Conservation (phyloP, 2,797 vertebrate genomes). For the Megalops cyprinoides region DNA sequence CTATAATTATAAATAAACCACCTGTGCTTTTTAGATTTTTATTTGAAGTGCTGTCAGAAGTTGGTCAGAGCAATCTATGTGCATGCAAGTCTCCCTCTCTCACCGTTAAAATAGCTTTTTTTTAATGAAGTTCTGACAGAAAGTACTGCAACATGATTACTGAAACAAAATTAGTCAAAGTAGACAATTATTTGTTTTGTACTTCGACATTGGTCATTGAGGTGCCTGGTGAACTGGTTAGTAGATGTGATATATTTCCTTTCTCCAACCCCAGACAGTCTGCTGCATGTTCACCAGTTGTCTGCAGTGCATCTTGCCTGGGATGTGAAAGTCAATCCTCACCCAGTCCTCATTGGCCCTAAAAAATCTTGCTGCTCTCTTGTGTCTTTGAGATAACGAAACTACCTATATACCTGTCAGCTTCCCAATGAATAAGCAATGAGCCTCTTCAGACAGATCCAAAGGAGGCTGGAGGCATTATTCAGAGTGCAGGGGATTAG, state of each 20-base stretch:
- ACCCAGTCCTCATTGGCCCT: background rate
- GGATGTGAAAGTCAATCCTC: background rate
- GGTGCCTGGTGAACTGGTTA: background rate
- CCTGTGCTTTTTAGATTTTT: too few relatives aligned
- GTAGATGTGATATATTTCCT: background rate
- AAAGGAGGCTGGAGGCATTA: background rate
- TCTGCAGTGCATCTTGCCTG: background rate
- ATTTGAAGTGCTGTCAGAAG: too few relatives aligned
- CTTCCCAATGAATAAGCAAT: background rate
- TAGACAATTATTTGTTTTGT: background rate
- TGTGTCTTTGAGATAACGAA: background rate
- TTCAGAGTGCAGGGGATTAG: slow-evolving; percentile 1
- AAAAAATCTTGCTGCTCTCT: background rate
- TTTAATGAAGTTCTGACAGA: too few relatives aligned
- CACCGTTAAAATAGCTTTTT: too few relatives aligned
- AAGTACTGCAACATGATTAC: too few relatives aligned
- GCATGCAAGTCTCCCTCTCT: too few relatives aligned
- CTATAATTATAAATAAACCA: too few relatives aligned
- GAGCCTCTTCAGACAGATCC: background rate
- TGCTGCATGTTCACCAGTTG: background rate
- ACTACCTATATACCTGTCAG: background rate
- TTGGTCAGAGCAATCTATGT: too few relatives aligned
- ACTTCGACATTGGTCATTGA: background rate
- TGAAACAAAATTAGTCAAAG: too few relatives aligned
- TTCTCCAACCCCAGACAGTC: background rate